Conservation (phyloP, 92 coral and sea anemone species). For the Montipora capitata region DNA sequence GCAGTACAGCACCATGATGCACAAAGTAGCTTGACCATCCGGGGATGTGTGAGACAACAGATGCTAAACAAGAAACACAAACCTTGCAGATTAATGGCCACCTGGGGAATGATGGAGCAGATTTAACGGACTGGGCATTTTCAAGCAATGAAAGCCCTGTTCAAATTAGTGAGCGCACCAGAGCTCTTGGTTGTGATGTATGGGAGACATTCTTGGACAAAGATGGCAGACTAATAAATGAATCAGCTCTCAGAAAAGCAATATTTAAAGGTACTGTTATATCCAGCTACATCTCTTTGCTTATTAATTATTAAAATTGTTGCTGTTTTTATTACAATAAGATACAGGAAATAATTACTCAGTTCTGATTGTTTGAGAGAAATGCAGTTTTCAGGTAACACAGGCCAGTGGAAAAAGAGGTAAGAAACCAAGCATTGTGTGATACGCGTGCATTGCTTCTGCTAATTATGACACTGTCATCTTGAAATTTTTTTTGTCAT, state of each 20-base stretch:
- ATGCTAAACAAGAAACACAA: not conserved
- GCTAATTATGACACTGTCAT: too few relatives aligned
- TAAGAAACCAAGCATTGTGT: too few relatives aligned
- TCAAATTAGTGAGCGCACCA: constrained; percentile 86
- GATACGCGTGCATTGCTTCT: too few relatives aligned
- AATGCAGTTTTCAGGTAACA: too few relatives aligned
- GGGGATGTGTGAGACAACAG: constrained; percentile 30
- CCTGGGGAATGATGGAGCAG: not conserved
- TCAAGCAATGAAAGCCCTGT: constrained; percentile 76
- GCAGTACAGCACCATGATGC: too few relatives aligned
- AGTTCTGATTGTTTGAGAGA: too few relatives aligned
- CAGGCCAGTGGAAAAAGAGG: too few relatives aligned
- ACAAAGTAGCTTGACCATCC: not conserved
- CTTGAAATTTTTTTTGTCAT: rapidly evolving
- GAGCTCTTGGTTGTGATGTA: constrained; percentile 71
- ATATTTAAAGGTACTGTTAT: constrained; percentile 85
- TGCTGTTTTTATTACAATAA: too few relatives aligned
- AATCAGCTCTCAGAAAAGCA: constrained; percentile 87
- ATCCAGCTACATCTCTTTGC: not conserved
- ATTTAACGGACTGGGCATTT: not conserved
- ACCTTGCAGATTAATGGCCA: not conserved
- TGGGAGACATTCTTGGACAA: constrained; percentile 88
- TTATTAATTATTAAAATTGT: too few relatives aligned
- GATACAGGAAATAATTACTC: too few relatives aligned
- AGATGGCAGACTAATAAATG: constrained; percentile 95